Percentiles rank a stretch among this genome's conserved stretches.
Conservation (phyloP, 2,113 vertebrate species). For the Ceyx margarethae region DNA sequence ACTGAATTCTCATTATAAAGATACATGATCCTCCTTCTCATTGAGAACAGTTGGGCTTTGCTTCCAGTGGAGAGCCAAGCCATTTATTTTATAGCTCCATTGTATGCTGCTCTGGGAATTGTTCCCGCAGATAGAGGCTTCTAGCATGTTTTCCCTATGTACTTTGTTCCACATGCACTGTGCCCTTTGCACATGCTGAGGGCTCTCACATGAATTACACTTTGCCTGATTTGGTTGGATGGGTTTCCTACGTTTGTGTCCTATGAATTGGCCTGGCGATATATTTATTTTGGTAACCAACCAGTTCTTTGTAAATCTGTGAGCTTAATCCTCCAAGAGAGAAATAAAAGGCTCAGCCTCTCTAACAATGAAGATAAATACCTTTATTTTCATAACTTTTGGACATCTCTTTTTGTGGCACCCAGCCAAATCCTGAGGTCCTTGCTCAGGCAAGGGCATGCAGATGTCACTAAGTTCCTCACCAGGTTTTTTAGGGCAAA, state of each 20-base stretch:
- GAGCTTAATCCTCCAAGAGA: slow-evolving; percentile 45
- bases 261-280: slow-evolving; percentile 18
- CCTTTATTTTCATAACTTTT: slow-evolving; percentile 66
- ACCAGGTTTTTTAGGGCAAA: slow-evolving; percentile 34
- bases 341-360: slow-evolving; percentile 36
- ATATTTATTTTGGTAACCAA: slow-evolving; percentile 67
- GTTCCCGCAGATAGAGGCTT: slow-evolving; percentile 35
- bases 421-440: slow-evolving; percentile 20
- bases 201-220: slow-evolving; percentile 54
- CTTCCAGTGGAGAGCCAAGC: slow-evolving; percentile 58
- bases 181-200: slow-evolving; percentile 43
- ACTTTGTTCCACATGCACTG: slow-evolving; percentile 48
- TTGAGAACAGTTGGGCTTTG: slow-evolving; percentile 59
- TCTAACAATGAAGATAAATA: slow-evolving; percentile 64
- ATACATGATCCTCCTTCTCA: slow-evolving; percentile 65
- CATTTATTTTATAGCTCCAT: slow-evolving; percentile 63
- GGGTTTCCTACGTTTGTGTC: slow-evolving; percentile 54
- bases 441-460: background rate
- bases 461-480: slow-evolving; percentile 39
- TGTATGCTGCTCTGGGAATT: slow-evolving; percentile 34
- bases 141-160: slow-evolving; percentile 17
- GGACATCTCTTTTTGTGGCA: slow-evolving; percentile 22
- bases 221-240: slow-evolving; percentile 63
- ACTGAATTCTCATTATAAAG: slow-evolving; percentile 71
- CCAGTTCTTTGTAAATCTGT: slow-evolving; percentile 62